These are phyloP conservation scores for Manis javanica DNA, from an alignment of 2,797 vertebrate species.

Conservation along the genomic window DNA sequence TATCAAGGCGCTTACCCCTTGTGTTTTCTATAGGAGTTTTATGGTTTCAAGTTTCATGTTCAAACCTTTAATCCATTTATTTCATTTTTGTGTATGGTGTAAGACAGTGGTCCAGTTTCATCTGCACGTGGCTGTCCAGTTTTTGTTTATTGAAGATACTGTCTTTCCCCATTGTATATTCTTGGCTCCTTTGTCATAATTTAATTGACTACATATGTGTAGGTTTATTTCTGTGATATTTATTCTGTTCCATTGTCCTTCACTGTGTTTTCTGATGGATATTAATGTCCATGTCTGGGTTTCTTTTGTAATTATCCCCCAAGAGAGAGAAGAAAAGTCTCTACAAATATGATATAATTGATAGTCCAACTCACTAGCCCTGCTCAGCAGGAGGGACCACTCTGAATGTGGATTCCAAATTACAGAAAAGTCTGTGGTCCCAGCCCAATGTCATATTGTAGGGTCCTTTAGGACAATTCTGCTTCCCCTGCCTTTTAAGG, in stretches of 20 bases:
- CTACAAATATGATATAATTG: neutral
- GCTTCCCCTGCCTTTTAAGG: neutral
- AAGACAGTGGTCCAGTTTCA: neutral
- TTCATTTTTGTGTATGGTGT: neutral
- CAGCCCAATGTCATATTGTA: too few relatives aligned
- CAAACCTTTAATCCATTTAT: neutral
- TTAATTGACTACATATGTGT: neutral
- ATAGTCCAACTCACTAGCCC: neutral
- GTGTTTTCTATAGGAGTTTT: neutral
- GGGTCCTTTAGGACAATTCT: neutral
- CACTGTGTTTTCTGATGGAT: neutral
- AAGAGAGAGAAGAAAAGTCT: neutral
- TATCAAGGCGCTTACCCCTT: neutral
- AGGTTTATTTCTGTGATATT: neutral
- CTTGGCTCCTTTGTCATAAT: neutral
- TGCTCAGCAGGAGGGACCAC: neutral
- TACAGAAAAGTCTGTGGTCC: neutral
- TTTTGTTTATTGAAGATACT: neutral
- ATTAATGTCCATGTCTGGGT: neutral
- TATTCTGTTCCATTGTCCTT: neutral
- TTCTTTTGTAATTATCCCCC: slow-evolving; percentile 13
- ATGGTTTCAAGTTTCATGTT: neutral
- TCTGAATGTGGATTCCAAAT: neutral
- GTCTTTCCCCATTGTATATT: neutral
- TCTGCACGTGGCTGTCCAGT: neutral